Evolutionary conservation across 2,797 vertebrate genomes (phyloP), one percentile per base, ranked within the genome.

Genomic region (Perodicticus potto): DNA sequence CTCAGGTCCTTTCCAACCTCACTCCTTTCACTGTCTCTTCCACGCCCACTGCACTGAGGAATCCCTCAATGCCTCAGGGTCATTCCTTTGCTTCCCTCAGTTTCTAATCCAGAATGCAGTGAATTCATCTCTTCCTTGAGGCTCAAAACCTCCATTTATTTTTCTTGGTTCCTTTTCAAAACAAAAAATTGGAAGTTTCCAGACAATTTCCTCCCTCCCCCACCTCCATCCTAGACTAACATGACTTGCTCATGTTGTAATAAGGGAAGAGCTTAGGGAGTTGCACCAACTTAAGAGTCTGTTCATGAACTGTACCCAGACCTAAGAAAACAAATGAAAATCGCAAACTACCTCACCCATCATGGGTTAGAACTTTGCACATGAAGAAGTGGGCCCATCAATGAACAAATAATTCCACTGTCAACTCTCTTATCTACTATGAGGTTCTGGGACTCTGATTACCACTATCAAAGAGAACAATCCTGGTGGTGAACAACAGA

Each of bases 271-370:
- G 14, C 23, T 86, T 77, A 78, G 37, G 76, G n/a, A 63, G 43
- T n/a, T 40, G 9, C 1, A 45, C 32, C 34, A 22, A 7, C 11
- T 61, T 57, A 72, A 34, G 20, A 77, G 27, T n/a, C 6, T 77
- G 70, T 72, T 77, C 74, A 76, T 23, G 10, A 86, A 86, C 29
- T 82, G 12, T 2, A 82, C 76, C 25, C 77, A 61, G 25, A 70
- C 61, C 34, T 77, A 76, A 69, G 89, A 81, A 20, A 92, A 76
- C 4, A 80, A 94, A 45, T 65, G 19, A 92, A 77, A 89, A 78
- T 78, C 29, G 45, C 29, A 57, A 89, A 43, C 29, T 23, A 16
- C 10, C 23, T 59, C 4, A 37, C 4, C 53, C 34, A 63, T 59
- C 53, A 32, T 9, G 22, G 40, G 17, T 55, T 73, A 81, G 27